These are phyloP conservation scores for Mormyrus iriodes DNA, from an alignment of 2,113 vertebrate species.

Conservation along the genomic window DNA sequence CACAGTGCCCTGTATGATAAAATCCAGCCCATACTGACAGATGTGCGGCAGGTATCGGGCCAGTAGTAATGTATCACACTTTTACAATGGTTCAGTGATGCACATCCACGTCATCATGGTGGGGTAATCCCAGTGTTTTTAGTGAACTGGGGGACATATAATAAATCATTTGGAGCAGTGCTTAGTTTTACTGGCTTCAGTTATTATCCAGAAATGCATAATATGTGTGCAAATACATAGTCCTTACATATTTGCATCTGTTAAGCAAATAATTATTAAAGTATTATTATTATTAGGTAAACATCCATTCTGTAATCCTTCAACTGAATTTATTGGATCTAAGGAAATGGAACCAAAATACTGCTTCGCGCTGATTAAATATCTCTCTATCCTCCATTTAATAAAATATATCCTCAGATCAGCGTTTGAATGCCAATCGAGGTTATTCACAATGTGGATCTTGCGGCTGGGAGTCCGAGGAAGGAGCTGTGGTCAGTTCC, in stretches of 20 bases:
- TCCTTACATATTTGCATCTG: neutral
- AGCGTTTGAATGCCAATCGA: neutral
- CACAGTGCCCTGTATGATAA: neutral
- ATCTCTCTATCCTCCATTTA: neutral
- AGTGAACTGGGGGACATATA: neutral
- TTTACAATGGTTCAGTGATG: neutral
- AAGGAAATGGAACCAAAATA: neutral
- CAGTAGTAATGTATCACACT: neutral
- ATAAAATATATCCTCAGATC: neutral
- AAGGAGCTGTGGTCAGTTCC: neutral
- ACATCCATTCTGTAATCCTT: slow-evolving; percentile 5
- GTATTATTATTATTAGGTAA: slow-evolving; percentile 5
- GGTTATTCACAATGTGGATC: neutral
- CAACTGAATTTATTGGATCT: neutral
- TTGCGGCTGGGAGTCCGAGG: neutral
- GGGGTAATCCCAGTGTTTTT: neutral
- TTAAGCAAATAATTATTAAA: slow-evolving; percentile 1
- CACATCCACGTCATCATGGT: too few relatives aligned
- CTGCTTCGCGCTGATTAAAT: neutral
- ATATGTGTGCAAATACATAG: neutral
- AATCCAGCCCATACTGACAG: neutral
- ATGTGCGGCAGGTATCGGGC: neutral
- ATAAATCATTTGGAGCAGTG: neutral
- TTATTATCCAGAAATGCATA: neutral
- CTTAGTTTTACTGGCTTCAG: neutral